Evolutionary conservation across 2,797 vertebrate genomes (phyloP), one percentile per base, ranked within the genome.

Genomic region (Tokudaia tokunoshimensis): DNA sequence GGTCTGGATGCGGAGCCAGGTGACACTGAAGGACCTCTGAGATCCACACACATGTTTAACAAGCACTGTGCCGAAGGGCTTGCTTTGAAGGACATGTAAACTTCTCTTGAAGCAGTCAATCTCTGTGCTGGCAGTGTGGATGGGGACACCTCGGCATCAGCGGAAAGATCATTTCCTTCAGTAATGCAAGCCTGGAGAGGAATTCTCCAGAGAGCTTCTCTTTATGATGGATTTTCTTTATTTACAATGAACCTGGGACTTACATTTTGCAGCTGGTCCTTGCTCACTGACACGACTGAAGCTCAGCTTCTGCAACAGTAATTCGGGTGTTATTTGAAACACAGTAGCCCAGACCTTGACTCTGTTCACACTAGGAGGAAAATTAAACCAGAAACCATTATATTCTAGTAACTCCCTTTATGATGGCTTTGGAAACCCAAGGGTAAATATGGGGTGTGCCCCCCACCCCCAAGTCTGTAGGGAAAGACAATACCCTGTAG

Each of bases 171-270:
- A 67, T 91, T 96, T 96, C 84, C 24, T 82, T 94, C 74, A 80
- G 79, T 89, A 95, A 92, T 82, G 57, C 94, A 96, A 89, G 52
- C 2, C 13, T 17, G 22, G 11, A 70, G 76, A 93, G 88, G 81
- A 65, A 97, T 98, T 96, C 79, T 97, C 92, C 63, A 44, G 57
- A 96, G 75, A 92, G 55, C 59, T 52, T 76, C 80, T 0, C 2
- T 93, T 97, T 97, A 47, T 88, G 87, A 67, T 59, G 50, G 6
- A 86, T 74, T 55, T 97, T 80, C 84, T 95, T 96, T 92, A 94
- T 97, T 97, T 97, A 93, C 92, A 90, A 37, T 74, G 94, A 97
- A 74, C 55, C 44, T 80, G 90, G 94, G 93, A 91, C 93, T 95
- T 97, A 95, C 63, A 94, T 96, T 92, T 90, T 34, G 74, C 63